These are phyloP conservation scores for Drosophila borealis DNA, from an alignment of 2,888 invertebrate species.

Conservation along the genomic window DNA sequence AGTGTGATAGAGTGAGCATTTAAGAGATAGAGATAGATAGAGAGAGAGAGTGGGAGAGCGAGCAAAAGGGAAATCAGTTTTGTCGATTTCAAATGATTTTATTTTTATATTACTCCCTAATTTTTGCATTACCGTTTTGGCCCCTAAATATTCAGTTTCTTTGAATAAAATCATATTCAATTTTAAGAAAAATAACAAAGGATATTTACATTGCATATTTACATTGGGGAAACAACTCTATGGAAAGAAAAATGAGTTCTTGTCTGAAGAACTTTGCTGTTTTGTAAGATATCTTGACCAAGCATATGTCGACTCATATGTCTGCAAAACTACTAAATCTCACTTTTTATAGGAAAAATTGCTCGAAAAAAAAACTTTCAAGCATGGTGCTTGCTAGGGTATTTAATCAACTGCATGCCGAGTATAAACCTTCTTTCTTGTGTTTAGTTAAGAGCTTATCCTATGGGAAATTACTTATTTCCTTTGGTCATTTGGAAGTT, in stretches of 20 bases:
- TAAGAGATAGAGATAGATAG: background rate
- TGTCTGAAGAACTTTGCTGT: no score
- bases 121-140: background rate
- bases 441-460: background rate
- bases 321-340: no score
- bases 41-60: background rate
- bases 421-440: no score
- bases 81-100: constrained; percentile 19
- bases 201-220: no score
- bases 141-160: background rate
- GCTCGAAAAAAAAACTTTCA: no score
- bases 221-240: no score
- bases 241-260: no score
- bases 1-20: background rate
- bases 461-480: constrained; percentile 1
- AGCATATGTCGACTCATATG: no score
- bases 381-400: no score
- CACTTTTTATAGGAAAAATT: no score
- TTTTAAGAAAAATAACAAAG: background rate
- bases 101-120: constrained; percentile 17
- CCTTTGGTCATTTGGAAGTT: background rate
- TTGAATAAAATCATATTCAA: background rate
- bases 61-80: background rate
- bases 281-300: no score
- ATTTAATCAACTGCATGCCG: no score